Evolutionary conservation across 1,140 invertebrate species (phyloP).

Genomic region (Bicyclus anynana): DNA sequence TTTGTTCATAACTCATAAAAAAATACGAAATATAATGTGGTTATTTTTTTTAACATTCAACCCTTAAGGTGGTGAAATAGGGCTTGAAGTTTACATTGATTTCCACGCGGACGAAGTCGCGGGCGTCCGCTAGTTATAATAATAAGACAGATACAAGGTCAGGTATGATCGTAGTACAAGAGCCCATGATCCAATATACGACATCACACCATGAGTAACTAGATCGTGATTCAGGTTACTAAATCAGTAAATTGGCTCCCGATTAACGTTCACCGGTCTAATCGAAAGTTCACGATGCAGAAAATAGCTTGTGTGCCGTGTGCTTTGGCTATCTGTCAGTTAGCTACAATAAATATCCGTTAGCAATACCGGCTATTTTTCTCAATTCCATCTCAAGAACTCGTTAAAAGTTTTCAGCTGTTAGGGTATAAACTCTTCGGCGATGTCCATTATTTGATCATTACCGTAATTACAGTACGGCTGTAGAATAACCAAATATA

Average conservation of each 20-base stretch:
- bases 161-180: no score
- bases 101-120: no score
- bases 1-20: no score
- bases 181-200: no score
- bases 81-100: no score
- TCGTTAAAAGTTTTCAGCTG: constrained; percentile 38
- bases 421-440: constrained; percentile 29
- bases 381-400: constrained; percentile 31
- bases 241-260: constrained; percentile 5
- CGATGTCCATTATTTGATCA: constrained; percentile 31
- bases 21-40: no score
- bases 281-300: constrained; percentile 8
- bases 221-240: neutral
- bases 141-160: no score
- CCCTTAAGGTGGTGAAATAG: no score
- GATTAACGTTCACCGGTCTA: neutral
- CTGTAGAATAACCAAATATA: constrained; percentile 4
- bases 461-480: constrained; percentile 24
- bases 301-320: constrained; percentile 9
- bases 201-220: neutral
- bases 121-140: no score
- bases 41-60: no score
- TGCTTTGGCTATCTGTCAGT: constrained; percentile 6
- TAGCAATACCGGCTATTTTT: constrained; percentile 26
- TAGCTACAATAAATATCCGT: constrained; percentile 20